phyloP scores from a whole-genome alignment of 2,888 invertebrate species.

The Rutpela maculata region DNA sequence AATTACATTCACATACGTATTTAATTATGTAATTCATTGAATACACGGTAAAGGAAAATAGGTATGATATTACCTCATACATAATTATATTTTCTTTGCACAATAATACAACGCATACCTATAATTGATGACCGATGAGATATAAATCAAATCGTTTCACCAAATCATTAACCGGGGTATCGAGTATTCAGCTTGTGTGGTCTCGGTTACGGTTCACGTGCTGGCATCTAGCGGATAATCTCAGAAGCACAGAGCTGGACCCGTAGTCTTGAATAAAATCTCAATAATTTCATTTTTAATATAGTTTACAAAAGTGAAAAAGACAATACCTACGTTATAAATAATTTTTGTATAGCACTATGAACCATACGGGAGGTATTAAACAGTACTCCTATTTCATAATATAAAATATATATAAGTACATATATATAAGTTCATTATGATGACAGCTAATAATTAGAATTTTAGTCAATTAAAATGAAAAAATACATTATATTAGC shows the following conservation, averaged over 20 bases:
- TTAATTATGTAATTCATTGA: background rate
- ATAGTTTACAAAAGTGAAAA: background rate
- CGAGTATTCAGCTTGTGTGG: constrained; percentile 59
- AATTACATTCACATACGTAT: background rate
- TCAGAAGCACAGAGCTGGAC: background rate
- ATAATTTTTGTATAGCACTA: too few relatives aligned
- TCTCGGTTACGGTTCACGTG: constrained; percentile 39
- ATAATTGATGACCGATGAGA: constrained; percentile 11
- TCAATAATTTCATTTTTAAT: background rate
- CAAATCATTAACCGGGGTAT: constrained; percentile 44
- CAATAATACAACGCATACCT: background rate
- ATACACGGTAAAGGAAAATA: background rate
- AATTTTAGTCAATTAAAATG: too few relatives aligned
- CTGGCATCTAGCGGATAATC: constrained; percentile 24
- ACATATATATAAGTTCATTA: too few relatives aligned
- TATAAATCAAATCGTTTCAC: constrained; percentile 51
- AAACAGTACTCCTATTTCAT: too few relatives aligned
- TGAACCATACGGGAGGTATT: too few relatives aligned
- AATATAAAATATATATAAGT: too few relatives aligned
- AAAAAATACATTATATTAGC: too few relatives aligned
- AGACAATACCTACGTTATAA: too few relatives aligned
- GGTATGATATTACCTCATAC: background rate
- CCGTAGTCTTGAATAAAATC: background rate
- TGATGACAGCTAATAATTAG: too few relatives aligned
- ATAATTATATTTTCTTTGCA: constrained; percentile 10